A percentile compares a stretch with the other conserved stretches of the same genome.
phyloP scores from a whole-genome alignment of 2,797 vertebrate genomes.

The Cottoperca gobio region DNA sequence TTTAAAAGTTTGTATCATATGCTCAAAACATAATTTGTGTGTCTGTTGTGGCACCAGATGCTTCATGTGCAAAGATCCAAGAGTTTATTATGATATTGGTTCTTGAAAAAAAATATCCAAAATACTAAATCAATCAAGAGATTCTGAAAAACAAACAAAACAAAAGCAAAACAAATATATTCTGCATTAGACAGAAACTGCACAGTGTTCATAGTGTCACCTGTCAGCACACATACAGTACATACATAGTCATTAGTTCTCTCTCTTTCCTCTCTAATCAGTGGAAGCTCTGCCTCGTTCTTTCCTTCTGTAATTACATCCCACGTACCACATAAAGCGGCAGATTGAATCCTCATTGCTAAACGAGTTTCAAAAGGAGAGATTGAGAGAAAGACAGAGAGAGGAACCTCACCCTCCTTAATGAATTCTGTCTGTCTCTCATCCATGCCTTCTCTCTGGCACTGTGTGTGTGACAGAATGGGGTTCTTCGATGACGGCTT shows the following conservation, averaged over 20 bases:
- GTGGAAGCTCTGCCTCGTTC: conserved; percentile 56
- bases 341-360: conserved; percentile 64
- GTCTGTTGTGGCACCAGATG: neutral
- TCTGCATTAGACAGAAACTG: conserved; percentile 4
- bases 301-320: conserved; percentile 74
- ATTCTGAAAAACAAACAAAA: neutral
- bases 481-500: conserved; percentile 42
- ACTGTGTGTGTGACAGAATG: conserved; percentile 57
- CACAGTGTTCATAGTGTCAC: conserved; percentile 35
- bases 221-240: conserved; percentile 47
- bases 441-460: conserved; percentile 27
- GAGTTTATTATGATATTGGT: neutral
- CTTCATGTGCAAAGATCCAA: no score
- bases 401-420: conserved; percentile 26
- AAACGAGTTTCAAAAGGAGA: conserved; percentile 56
- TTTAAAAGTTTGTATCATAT: neutral
- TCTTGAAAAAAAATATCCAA: neutral
- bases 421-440: conserved; percentile 50
- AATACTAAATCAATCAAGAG: neutral
- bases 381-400: conserved; percentile 17
- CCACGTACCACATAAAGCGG: conserved; percentile 54
- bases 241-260: conserved; percentile 60
- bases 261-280: conserved; percentile 66
- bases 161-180: neutral
- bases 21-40: neutral